Percentiles rank a stretch among this genome's conserved stretches.
phyloP scores from a whole-genome alignment of 2,113 vertebrate species.

The Riparia riparia region DNA sequence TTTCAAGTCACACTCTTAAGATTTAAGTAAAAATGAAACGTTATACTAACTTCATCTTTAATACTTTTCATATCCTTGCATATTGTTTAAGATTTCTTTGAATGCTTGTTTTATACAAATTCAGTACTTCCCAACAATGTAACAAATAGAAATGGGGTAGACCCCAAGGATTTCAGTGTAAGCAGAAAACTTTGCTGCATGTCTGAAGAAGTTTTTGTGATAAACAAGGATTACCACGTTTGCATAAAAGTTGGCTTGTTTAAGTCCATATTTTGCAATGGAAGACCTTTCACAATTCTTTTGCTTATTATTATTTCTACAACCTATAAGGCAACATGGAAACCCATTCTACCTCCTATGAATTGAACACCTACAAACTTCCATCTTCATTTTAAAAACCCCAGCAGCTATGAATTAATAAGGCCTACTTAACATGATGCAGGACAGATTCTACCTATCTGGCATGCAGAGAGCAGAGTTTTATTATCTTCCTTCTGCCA shows the following conservation, averaged over 20 bases:
- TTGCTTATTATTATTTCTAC: not conserved
- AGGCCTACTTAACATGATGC: not conserved
- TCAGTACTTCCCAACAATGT: not conserved
- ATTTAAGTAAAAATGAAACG: not conserved
- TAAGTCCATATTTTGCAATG: not conserved
- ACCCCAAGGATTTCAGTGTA: not conserved
- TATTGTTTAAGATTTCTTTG: not conserved
- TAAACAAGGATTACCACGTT: not conserved
- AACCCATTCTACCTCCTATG: not conserved
- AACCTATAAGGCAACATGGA: not conserved
- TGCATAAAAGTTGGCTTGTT: not conserved
- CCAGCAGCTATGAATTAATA: slow-evolving; percentile 1
- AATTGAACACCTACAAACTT: not conserved
- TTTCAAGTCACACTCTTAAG: not conserved
- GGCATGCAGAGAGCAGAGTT: not conserved
- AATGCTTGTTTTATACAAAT: not conserved
- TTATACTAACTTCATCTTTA: not conserved
- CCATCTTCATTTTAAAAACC: not conserved
- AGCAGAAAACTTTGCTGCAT: not conserved
- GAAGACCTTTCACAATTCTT: not conserved
- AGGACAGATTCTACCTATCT: slow-evolving; percentile 12
- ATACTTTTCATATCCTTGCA: not conserved
- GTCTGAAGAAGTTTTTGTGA: not conserved
- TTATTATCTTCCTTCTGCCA: slow-evolving; percentile 14
- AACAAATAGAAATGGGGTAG: not conserved